Conservation (phyloP, 2,113 vertebrate genomes). For the Vulpes vulpes region DNA sequence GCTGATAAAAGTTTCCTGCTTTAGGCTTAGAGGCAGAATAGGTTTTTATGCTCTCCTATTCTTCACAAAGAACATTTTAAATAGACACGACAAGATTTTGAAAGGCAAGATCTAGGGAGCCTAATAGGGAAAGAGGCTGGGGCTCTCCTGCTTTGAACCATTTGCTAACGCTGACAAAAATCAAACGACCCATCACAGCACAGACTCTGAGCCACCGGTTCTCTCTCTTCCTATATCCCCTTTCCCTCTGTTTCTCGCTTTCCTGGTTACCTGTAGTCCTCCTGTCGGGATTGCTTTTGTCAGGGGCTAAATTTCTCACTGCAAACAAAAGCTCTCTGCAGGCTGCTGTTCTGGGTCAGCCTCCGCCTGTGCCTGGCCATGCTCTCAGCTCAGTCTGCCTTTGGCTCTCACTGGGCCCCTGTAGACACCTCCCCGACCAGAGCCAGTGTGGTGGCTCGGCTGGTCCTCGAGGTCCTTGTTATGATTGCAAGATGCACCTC, state of each 20-base stretch:
- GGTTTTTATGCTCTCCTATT: neutral
- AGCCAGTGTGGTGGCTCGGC: neutral
- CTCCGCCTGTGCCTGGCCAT: neutral
- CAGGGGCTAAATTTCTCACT: neutral
- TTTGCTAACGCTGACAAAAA: neutral
- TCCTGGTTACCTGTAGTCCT: neutral
- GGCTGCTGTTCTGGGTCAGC: neutral
- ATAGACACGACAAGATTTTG: neutral
- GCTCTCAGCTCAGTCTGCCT: neutral
- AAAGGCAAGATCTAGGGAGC: neutral
- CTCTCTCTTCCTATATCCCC: neutral
- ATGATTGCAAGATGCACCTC: neutral
- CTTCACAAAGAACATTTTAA: neutral
- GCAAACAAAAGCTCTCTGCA: neutral
- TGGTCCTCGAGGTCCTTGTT: neutral
- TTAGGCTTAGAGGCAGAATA: slow-evolving; percentile 5
- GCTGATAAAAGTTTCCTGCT: neutral
- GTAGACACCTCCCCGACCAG: neutral
- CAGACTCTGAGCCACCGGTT: accelerated
- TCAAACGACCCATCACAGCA: neutral
- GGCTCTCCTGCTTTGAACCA: neutral
- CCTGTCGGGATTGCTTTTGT: neutral
- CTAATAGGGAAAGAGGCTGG: accelerated
- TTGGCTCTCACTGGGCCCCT: neutral
- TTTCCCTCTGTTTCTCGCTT: neutral